These are phyloP conservation scores for Gandaritis pyraliata DNA, from an alignment of 2,888 invertebrate species.

Conservation along the genomic window DNA sequence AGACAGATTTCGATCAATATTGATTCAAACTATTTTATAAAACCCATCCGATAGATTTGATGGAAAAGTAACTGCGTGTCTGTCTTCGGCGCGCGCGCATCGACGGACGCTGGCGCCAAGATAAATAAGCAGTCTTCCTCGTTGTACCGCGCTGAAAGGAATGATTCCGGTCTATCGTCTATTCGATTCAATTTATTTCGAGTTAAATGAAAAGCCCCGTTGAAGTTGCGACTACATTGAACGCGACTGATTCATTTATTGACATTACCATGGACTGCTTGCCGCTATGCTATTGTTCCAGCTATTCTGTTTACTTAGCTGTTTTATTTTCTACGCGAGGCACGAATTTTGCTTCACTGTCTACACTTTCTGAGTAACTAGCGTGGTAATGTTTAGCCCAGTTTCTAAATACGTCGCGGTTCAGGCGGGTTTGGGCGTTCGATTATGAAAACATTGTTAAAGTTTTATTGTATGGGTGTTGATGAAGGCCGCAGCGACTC, in stretches of 20 bases:
- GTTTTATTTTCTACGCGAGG: conserved; percentile 48
- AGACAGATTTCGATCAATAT: conserved; percentile 42
- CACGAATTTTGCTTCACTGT: conserved; percentile 38
- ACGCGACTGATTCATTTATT: conserved; percentile 40
- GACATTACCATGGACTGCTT: conserved; percentile 35
- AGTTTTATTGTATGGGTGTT: conserved; percentile 79
- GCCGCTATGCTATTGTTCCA: conserved; percentile 37
- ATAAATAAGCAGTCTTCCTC: conserved; percentile 72
- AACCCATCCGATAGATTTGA: conserved; percentile 64
- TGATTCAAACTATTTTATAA: conserved; percentile 55
- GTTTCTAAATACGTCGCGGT: conserved; percentile 66
- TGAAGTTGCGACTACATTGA: conserved; percentile 31
- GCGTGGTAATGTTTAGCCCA: conserved; percentile 58
- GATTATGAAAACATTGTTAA: conserved; percentile 83
- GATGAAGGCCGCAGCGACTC: conserved; percentile 72
- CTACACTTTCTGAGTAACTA: conserved; percentile 23
- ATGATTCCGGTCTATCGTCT: conserved; percentile 44
- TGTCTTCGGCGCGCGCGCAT: conserved; percentile 77
- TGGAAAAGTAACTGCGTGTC: conserved; percentile 70
- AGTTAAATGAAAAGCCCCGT: conserved; percentile 23
- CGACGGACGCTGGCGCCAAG: conserved; percentile 67
- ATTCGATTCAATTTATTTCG: conserved; percentile 8
- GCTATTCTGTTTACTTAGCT: conserved; percentile 54
- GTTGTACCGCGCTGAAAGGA: conserved; percentile 47
- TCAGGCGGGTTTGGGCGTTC: conserved; percentile 55